Evolutionary conservation across 1,140 invertebrate species (phyloP).

Genomic region (Penaeus vannamei): DNA sequence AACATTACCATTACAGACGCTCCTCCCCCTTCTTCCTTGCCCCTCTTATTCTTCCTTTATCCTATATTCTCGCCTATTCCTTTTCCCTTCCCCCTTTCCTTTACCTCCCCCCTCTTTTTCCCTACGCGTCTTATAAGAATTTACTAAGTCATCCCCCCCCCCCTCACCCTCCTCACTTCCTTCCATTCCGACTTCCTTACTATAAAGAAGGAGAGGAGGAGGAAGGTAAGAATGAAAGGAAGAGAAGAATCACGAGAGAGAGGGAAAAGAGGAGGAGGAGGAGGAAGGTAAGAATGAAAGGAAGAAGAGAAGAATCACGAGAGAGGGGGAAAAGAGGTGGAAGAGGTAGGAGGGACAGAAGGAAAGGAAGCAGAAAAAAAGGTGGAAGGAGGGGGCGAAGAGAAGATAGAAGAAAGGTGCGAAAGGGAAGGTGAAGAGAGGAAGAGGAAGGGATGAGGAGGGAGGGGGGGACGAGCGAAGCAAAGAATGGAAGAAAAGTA

Average conservation of each 20-base stretch:
- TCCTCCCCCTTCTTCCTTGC: no score
- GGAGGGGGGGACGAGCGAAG: no score
- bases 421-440: background rate
- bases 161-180: no score
- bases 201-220: background rate
- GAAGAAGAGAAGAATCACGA: background rate
- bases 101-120: no score
- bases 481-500: no score
- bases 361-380: background rate
- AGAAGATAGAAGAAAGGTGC: background rate
- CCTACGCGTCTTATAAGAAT: no score
- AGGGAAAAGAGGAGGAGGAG: background rate
- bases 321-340: background rate
- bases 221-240: background rate
- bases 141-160: no score
- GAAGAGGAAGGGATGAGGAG: no score
- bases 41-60: no score
- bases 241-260: background rate
- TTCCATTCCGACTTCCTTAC: background rate
- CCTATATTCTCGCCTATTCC: no score
- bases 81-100: no score
- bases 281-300: background rate
- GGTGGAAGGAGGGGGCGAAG: background rate
- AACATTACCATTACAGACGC: no score
- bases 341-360: background rate